Evolutionary conservation across 2,888 invertebrate genomes (phyloP), one percentile per base, ranked within the genome.

Genomic region (Metacarcinus magister): DNA sequence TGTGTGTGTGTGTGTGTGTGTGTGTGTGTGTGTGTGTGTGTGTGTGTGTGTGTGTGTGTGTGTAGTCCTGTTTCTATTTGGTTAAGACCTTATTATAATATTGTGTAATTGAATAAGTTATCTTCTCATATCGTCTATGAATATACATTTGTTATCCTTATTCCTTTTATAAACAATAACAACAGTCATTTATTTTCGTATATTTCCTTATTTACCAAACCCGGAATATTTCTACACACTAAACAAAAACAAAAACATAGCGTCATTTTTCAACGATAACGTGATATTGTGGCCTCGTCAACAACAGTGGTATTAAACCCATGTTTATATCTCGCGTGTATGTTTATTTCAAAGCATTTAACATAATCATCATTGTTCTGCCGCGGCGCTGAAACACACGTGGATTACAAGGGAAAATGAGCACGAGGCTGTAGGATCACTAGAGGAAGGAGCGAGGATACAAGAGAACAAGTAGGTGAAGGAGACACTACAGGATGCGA

Each of bases 391-490:
- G n/a, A 28, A 10, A 28, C n/a, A 87, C 87, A 39, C 87, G 87
- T 13, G 87, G 13, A 10, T 23, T 10, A 28, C 28, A 7, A 39
- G 32, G 3, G n/a, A 1, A 32, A 87, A 87, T 39, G 87, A 87
- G 87, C 16, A 2, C 87, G 39, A 87, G 87, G 87, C 39, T 87
- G 87, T 75, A 19, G 54, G 4, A 87, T 87, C 10, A 10, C 39
- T 39, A 32, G 87, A 39, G 87, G 39, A 87, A 19, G 87, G 39
- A n/a, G 39, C 87, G 39, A 39, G 39, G 87, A 87, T 32, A 19
- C 87, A 7, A 39, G 32, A 44, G 92, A 48, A 32, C 46, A 92
- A 92, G 92, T 39, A 28, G 93, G 48, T 48, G 92, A 92, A 92
- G 46, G 48, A 92, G 92, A 92, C n/a, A 10, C 13, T 16, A 92